Conservation (phyloP, 2,113 vertebrate species). For the Pelmatolapia mariae region DNA sequence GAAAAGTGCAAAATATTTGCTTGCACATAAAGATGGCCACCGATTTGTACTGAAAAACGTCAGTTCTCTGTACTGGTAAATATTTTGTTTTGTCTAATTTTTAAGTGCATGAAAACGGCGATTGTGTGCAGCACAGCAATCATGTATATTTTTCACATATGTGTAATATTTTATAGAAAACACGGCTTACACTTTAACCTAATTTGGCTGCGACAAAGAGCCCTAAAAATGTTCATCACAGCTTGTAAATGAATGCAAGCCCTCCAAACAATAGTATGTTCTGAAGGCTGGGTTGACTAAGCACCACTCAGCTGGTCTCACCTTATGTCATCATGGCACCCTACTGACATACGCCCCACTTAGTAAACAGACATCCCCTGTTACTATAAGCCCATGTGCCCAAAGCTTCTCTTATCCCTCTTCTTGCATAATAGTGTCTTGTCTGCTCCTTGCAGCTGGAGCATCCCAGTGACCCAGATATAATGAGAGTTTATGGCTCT, state of each 20-base stretch:
- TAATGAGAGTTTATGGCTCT: conserved; percentile 77
- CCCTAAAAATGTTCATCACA: background rate
- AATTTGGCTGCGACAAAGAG: background rate
- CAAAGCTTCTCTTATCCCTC: conserved; percentile 26
- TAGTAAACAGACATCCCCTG: conserved; percentile 27
- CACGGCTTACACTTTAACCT: background rate
- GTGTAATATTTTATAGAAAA: background rate
- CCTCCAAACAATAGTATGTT: background rate
- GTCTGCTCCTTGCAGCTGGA: conserved; percentile 67
- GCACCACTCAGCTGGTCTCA: conserved; percentile 12
- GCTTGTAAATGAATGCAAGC: background rate
- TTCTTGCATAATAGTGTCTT: conserved; percentile 64
- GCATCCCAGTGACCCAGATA: conserved; percentile 89
- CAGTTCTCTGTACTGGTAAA: background rate
- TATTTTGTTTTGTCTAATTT: background rate
- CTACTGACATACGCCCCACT: conserved; percentile 19
- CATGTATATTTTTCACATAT: background rate
- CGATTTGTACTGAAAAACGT: background rate
- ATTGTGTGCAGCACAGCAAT: background rate
- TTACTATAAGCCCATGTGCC: conserved; percentile 20
- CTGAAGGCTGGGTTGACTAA: background rate
- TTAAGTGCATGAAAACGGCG: background rate
- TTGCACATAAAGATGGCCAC: background rate
- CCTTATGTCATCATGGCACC: conserved; percentile 1
- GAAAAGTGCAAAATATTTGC: background rate